Conservation (phyloP, 2,888 invertebrate species). For the Drosophila mulleri region DNA sequence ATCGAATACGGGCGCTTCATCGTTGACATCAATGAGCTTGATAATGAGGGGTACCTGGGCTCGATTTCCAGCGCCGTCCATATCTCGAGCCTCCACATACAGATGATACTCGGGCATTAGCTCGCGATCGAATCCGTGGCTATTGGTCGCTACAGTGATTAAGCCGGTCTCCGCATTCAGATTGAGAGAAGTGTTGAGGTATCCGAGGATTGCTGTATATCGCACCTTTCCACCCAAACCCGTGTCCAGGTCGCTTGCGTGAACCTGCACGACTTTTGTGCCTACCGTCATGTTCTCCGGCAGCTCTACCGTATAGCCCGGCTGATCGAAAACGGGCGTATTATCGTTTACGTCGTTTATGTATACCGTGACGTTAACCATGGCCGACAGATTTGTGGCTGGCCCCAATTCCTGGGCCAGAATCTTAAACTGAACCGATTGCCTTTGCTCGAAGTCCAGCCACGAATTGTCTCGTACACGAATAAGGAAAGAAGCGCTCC, state of each 20-base stretch:
- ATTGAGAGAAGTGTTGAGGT: conserved; percentile 91
- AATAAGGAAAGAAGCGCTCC: conserved; percentile 91
- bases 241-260: conserved; percentile 93
- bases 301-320: conserved; percentile 90
- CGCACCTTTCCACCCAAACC: conserved; percentile 90
- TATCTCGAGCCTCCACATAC: conserved; percentile 94
- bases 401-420: conserved; percentile 93
- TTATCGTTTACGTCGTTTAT: conserved; percentile 96
- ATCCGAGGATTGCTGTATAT: conserved; percentile 91
- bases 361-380: conserved; percentile 91
- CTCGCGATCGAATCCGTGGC: conserved; percentile 93
- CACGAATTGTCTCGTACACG: conserved; percentile 92
- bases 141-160: conserved; percentile 91
- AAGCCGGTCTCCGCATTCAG: conserved; percentile 92
- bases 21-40: conserved; percentile 92
- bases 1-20: conserved; percentile 94
- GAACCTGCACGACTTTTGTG: conserved; percentile 89
- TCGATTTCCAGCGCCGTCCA: conserved; percentile 91
- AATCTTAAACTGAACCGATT: conserved; percentile 91
- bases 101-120: conserved; percentile 91
- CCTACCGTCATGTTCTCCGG: conserved; percentile 93
- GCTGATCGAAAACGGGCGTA: conserved; percentile 91
- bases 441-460: conserved; percentile 93
- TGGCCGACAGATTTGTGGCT: conserved; percentile 90
- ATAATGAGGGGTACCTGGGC: conserved; percentile 90